Evolutionary conservation across 2,888 invertebrate species (phyloP), one percentile per base, ranked within the genome.

Genomic region (Epinotia nisella): DNA sequence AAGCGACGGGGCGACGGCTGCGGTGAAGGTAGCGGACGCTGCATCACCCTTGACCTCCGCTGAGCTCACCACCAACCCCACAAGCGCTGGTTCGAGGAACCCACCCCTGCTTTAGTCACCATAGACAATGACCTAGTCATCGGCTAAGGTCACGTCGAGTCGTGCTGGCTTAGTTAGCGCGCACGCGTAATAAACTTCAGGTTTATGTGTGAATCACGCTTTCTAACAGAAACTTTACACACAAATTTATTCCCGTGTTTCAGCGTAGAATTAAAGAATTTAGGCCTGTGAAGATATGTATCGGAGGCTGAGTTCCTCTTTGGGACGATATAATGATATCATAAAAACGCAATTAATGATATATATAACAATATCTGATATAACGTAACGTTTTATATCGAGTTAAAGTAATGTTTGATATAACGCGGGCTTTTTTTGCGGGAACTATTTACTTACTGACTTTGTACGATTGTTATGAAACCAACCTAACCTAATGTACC

Each of bases 91-190:
- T 71, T 71, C 79, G 79, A 77, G 77, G 81, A 80, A 82, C 72
- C 74, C 76, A 78, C 88, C 88, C 86, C 87, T 87, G 82, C 74
- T 87, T 92, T 90, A 92, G 89, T 92, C 92, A 92, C 82, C 82
- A 79, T 83, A 88, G 82, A 92, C 92, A 92, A 93, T 90, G 83
- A 90, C 88, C 88, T 87, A 88, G 91, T 91, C 91, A 92, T 83
- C 81, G 77, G 78, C 60, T 80, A 83, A 82, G 84, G 83, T 83
- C 83, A 53, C 64, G 29, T 51, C 70, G 60, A 39, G 68, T 53
- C 51, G 24, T 56, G 49, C 65, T 41, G 55, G 41, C 39, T 55
- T 41, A 66, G n/a, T 21, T 66, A 66, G 66, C 41, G 56, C 66
- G 41, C 39, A 39, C 53, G 35, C 59, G n/a, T 13, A 2, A n/a